Evolutionary conservation across 2,888 invertebrate species (phyloP).

Genomic region (Zygogramma bicolorata): DNA sequence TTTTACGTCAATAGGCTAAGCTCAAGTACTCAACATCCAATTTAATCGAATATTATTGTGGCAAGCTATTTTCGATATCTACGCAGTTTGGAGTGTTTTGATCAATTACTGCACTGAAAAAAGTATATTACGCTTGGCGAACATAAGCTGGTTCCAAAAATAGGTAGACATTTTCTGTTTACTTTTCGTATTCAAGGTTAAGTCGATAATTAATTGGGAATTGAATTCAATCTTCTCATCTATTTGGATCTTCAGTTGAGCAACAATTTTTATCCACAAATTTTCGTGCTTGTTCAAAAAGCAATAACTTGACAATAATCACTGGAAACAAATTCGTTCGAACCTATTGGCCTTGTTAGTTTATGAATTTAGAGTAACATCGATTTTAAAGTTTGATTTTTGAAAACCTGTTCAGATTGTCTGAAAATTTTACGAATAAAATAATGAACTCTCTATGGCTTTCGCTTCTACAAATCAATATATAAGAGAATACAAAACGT

Average conservation of each 20-base stretch:
- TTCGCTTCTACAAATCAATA: no score
- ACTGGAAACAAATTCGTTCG: no score
- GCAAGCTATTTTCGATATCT: neutral
- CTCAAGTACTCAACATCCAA: neutral
- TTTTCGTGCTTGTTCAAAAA: no score
- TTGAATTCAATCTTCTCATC: neutral
- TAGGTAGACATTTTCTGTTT: neutral
- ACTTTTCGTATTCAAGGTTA: neutral
- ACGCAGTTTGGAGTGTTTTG: conserved; percentile 4
- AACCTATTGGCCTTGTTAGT: no score
- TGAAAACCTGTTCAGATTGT: no score
- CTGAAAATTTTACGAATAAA: no score
- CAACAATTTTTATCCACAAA: no score
- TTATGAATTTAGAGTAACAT: no score
- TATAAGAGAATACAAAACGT: no score
- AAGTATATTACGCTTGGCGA: neutral
- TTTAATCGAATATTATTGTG: neutral
- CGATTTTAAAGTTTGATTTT: no score
- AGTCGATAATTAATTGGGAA: neutral
- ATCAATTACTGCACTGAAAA: neutral
- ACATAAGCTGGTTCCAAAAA: neutral
- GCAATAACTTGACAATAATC: no score
- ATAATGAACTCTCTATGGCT: no score
- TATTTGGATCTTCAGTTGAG: neutral
- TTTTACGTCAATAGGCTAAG: neutral